Base-by-base conservation (phyloP, 2,113 vertebrate genomes). In the Halcyon senegalensis region DNA sequence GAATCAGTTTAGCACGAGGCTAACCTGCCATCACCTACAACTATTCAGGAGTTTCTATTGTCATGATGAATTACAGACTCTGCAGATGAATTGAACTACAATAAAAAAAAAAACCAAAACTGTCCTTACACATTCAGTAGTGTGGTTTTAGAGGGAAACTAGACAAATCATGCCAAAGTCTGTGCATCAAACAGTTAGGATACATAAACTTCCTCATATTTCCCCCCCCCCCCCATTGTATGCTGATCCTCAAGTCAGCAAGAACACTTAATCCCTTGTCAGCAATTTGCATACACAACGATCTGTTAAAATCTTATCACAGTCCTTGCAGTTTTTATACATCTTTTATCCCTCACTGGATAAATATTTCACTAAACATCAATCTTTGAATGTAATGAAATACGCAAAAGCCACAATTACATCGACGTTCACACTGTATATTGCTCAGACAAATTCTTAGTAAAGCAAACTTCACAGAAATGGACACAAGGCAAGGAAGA, bases 341-440 rank as follows among this genome's bases (percentile, higher is more conserved):
- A 44, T 73, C 44, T 93, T 89, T 96, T 91, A 60, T 86, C 68
- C 37, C 68, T 84, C 94, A 80, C 69, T 91, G 74, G 63, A 91
- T 88, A 82, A 43, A 41, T 50, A 9, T 69, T 33, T 64, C 37
- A 80, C 27, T 80, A 87, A 51, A 84, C 18, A 64, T 19, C 1
- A 0, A 16, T 25, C 33, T 85, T 62, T 73, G 27, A 76, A 74
- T 24, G 31, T 55, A 88, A 90, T 25, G 33, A 92, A 95, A 90
- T 39, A 66, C 75, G 56, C 50, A 89, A 64, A 94, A 91, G 55
- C 60, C 35, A 56, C 48, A 62, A 85, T 41, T 56, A 90, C 50
- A 15, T 39, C 73, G 10, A 56, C 35, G 14, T 13, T 89, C 80
- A 78, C 89, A 84, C 33, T 56, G 35, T 11, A 4, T n/a, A 37